These are phyloP conservation scores for Formica selysi DNA, from an alignment of 1,140 invertebrate species.

Conservation along the genomic window DNA sequence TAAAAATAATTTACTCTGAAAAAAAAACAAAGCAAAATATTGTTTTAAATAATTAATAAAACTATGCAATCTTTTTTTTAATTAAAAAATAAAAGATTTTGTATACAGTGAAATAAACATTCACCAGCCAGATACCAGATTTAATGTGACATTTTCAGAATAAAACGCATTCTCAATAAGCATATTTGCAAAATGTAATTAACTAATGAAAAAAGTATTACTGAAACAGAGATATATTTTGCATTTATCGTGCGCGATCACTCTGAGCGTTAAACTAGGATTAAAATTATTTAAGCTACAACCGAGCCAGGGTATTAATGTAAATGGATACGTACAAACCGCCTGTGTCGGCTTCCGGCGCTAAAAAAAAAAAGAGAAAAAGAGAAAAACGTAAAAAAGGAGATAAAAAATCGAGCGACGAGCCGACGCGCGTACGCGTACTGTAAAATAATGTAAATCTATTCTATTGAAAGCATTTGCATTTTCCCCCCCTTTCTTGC, in stretches of 20 bases:
- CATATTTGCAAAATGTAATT: slow-evolving; percentile 1
- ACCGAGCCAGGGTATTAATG: slow-evolving; percentile 42
- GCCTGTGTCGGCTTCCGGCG: slow-evolving; percentile 44
- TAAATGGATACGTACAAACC: slow-evolving; percentile 58
- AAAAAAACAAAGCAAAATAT: too few relatives aligned
- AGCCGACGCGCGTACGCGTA: slow-evolving; percentile 53
- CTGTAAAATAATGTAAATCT: slow-evolving; percentile 76
- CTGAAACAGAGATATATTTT: background rate
- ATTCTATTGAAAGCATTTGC: slow-evolving; percentile 67
- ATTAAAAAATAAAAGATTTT: background rate
- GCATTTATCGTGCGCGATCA: slow-evolving; percentile 39
- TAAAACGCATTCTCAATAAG: background rate
- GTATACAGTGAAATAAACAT: background rate
- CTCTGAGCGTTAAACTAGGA: slow-evolving; percentile 29
- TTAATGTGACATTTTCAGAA: background rate
- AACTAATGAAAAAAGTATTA: slow-evolving; percentile 8
- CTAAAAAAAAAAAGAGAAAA: slow-evolving; percentile 5
- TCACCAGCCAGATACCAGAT: background rate
- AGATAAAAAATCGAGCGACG: slow-evolving; percentile 35
- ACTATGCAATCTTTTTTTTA: background rate
- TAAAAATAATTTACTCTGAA: background rate
- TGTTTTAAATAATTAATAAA: background rate
- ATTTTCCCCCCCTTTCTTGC: slow-evolving; percentile 60
- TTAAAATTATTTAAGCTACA: slow-evolving; percentile 52
- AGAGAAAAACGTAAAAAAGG: background rate